Evolutionary conservation across 2,113 vertebrate species (phyloP), one percentile per base, ranked within the genome.

Genomic region (Numenius arquata): DNA sequence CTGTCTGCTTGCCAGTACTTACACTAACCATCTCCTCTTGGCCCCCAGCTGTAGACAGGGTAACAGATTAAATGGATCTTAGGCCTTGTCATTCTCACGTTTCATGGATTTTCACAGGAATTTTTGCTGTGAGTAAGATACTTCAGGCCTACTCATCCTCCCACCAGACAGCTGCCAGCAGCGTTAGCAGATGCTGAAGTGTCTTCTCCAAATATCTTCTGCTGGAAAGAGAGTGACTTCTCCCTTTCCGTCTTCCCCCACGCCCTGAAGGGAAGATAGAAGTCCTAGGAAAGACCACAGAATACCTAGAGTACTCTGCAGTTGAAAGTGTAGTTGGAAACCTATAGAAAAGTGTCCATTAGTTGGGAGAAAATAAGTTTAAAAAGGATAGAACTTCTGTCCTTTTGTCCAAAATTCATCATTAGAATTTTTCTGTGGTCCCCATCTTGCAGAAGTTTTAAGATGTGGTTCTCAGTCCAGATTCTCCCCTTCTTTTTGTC

Each of bases 81-180:
- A 23, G 34, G n/a, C 47, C n/a, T 14, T 47, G 38, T 7, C 4
- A 7, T 72, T 71, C n/a, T 48, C 21, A 2, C 8, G 16, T 13
- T 90, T 61, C 19, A 9, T 34, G 26, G 27, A 53, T 29, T 53
- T 53, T 55, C 53, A 55, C 15, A 55, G 53, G 22, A 58, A 50
- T 19, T 85, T 81, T 65, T 81, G 23, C 21, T 62, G 14, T 29
- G 56, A 77, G 61, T 70, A 52, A 82, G 14, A 52, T 45, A 45
- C 52, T 90, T 87, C 52, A 82, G 61, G 38, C 77, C 34, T 90
- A 7, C 61, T 80, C 55, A 74, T 67, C 63, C 53, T 96, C 84
- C 61, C 68, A 89, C 86, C 85, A 92, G 36, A 11, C 32, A 89
- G n/a, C 75, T 88, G 78, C 34, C 71, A 84, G 79, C 48, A 86